Evolutionary conservation across 2,888 invertebrate species (phyloP).

Genomic region (Agrenia bidenticulata): DNA sequence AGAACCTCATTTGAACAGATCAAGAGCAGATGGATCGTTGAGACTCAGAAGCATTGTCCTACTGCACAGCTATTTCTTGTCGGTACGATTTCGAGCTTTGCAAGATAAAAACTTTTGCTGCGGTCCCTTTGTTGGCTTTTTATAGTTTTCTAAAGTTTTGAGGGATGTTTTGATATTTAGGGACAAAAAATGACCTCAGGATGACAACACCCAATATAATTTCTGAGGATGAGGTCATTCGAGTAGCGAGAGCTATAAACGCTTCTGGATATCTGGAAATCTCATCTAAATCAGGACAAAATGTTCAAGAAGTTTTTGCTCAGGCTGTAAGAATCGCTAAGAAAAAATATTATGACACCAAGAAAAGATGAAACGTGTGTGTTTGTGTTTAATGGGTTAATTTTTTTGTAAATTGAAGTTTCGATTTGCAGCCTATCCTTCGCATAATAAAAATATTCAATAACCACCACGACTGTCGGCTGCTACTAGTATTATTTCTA

Average conservation of each 20-base stretch:
- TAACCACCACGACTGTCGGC: too few relatives aligned
- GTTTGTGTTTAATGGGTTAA: too few relatives aligned
- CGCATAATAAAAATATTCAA: too few relatives aligned
- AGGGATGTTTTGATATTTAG: background rate
- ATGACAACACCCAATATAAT: background rate
- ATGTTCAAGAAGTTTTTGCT: background rate
- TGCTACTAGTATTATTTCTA: too few relatives aligned
- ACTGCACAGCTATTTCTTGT: slow-evolving; percentile 76
- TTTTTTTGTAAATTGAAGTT: too few relatives aligned
- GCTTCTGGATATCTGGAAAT: background rate
- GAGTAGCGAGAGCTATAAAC: background rate
- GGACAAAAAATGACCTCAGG: background rate
- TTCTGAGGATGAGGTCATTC: background rate
- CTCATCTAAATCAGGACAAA: background rate
- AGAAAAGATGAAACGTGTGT: too few relatives aligned
- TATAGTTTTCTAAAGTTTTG: too few relatives aligned
- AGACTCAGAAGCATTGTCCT: slow-evolving; percentile 75
- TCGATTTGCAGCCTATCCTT: too few relatives aligned
- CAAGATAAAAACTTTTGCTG: too few relatives aligned
- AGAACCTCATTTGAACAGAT: slow-evolving; percentile 79
- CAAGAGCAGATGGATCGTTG: slow-evolving; percentile 80
- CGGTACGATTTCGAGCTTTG: too few relatives aligned
- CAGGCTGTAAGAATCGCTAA: background rate
- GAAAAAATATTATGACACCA: too few relatives aligned
- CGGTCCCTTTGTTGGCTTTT: background rate